Evolutionary conservation across 2,888 invertebrate genomes (phyloP).

Genomic region (Archaeoteleia sp.): DNA sequence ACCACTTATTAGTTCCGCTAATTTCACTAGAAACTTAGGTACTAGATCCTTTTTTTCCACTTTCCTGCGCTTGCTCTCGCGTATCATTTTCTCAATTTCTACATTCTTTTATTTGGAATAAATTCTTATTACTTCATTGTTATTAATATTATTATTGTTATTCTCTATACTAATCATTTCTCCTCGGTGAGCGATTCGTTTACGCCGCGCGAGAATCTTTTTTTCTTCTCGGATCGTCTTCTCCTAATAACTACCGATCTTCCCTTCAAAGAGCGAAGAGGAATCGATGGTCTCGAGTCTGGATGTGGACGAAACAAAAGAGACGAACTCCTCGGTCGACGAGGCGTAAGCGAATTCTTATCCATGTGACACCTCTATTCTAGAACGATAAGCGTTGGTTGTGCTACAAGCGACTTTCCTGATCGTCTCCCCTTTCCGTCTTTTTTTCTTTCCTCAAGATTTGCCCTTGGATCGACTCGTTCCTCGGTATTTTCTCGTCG

Average conservation of each 20-base stretch:
- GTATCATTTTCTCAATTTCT: slow-evolving; percentile 28
- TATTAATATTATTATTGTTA: slow-evolving; percentile 26
- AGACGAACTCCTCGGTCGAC: slow-evolving; percentile 28
- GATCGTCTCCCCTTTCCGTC: slow-evolving; percentile 1
- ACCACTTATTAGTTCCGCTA: slow-evolving; percentile 61
- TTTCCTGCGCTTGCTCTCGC: slow-evolving; percentile 44
- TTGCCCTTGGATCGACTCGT: slow-evolving; percentile 9
- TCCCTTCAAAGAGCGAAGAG: slow-evolving; percentile 51
- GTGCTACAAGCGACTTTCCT: slow-evolving; percentile 9
- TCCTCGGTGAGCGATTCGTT: slow-evolving; percentile 52
- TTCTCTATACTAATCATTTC: slow-evolving; percentile 49
- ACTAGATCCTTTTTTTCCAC: slow-evolving; percentile 63
- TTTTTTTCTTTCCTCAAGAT: slow-evolving; percentile 3
- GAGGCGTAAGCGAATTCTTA: slow-evolving; percentile 2
- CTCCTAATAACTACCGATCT: slow-evolving; percentile 54
- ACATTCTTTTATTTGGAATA: slow-evolving; percentile 23
- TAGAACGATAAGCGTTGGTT: not conserved
- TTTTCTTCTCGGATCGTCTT: slow-evolving; percentile 27
- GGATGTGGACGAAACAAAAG: slow-evolving; percentile 50
- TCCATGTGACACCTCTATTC: not conserved
- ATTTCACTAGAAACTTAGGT: slow-evolving; percentile 71
- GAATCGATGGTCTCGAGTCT: slow-evolving; percentile 54
- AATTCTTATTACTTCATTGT: slow-evolving; percentile 31
- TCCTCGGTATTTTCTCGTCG: slow-evolving; percentile 2
- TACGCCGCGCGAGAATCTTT: slow-evolving; percentile 52